Base-by-base conservation (phyloP, 2,797 vertebrate species). In the Pseudocheirus occidentalis region DNA sequence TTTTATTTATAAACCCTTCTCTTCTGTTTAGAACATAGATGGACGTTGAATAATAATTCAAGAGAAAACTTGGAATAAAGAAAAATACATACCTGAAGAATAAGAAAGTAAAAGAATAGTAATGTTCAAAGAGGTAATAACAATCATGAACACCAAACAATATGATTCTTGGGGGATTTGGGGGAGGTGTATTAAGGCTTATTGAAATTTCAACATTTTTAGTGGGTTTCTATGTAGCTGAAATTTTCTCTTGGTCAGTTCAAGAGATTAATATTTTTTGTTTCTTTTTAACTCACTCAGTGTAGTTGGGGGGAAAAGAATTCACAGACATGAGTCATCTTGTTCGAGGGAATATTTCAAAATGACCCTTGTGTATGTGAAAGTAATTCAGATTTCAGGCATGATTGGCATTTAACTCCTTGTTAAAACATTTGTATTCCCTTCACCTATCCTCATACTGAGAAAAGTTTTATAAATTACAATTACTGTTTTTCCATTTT, bases 361-460 rank as follows among this genome's bases (percentile, higher is more conserved):
- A 94, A 92, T 31, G 34, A 7, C 1, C 16, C 92, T 96, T 94
- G 91, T 91, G n/a, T 90, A 94, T 95, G 92, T 53, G 21, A 57
- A 93, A 50, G 46, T 93, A n/a, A 94, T 55, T 53, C 29, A 92
- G 91, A 97, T 11, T 66, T 93, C 90, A 94, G 50, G 14, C 5
- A 55, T 29, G 66, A 66, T 58, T 31, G 91, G 95, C 31, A 93
- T 18, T 87, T 87, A 56, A 29, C 40, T 21, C 55, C n/a, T n/a
- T n/a, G n/a, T n/a, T n/a, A n/a, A n/a, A n/a, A n/a, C n/a, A n/a
- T n/a, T n/a, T n/a, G n/a, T n/a, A n/a, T n/a, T n/a, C n/a, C n/a
- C n/a, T n/a, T n/a, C n/a, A n/a, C n/a, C n/a, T n/a, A n/a, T n/a
- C n/a, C n/a, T n/a, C n/a, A n/a, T n/a, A n/a, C n/a, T n/a, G n/a